Conservation (phyloP, 2,113 vertebrate species). For the Zootoca vivipara region DNA sequence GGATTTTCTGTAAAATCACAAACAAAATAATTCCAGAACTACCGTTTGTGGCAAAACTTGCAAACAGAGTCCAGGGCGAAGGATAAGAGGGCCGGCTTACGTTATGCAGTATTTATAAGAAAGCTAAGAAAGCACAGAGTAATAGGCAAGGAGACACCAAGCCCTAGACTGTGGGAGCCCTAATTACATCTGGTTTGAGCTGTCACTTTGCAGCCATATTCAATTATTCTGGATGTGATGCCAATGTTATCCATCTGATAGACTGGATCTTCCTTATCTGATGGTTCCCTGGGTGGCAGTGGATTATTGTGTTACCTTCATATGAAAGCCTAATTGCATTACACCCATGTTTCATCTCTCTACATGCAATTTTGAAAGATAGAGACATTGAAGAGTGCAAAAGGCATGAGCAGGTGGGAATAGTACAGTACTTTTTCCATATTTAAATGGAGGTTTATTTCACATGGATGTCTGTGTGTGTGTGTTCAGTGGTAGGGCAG, state of each 20-base stretch:
- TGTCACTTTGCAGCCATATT: conserved; percentile 5
- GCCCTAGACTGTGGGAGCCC: neutral
- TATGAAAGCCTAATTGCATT: conserved; percentile 1
- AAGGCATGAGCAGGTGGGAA: conserved; percentile 28
- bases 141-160: neutral
- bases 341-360: neutral
- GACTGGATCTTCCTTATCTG: neutral
- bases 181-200: conserved; percentile 37
- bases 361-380: neutral
- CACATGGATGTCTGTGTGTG: conserved; percentile 27
- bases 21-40: conserved; percentile 9
- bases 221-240: conserved; percentile 24
- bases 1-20: conserved; percentile 12
- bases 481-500: no score
- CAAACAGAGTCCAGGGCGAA: rapidly evolving
- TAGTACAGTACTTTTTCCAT: neutral
- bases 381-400: conserved; percentile 18
- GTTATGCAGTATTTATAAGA: conserved; percentile 17
- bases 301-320: neutral
- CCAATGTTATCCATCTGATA: conserved; percentile 8
- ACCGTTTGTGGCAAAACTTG: neutral
- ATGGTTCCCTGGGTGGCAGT: neutral
- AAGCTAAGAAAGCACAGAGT: neutral
- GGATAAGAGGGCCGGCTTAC: conserved; percentile 12
- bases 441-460: conserved; percentile 1